phyloP scores from a whole-genome alignment of 2,888 invertebrate species.

The Platynereis dumerilii region DNA sequence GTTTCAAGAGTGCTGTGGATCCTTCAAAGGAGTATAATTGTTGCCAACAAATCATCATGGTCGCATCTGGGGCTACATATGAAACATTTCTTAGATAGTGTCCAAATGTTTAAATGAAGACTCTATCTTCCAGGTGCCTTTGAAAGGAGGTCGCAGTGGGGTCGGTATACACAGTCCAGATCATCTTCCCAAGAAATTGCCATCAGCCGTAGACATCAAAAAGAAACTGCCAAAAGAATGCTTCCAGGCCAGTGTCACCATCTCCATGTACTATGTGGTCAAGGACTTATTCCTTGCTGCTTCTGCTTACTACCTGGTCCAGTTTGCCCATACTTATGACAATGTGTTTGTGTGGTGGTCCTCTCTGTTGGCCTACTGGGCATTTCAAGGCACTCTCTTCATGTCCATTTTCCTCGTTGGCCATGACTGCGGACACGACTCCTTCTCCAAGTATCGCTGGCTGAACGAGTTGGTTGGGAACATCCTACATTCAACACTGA shows the following conservation, averaged over 20 bases:
- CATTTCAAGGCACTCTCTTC: slow-evolving; percentile 54
- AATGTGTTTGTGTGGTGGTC: slow-evolving; percentile 17
- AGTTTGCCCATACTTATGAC: slow-evolving; percentile 26
- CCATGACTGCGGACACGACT: too few species aligned
- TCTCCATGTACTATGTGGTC: slow-evolving; percentile 51
- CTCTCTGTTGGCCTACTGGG: slow-evolving; percentile 43
- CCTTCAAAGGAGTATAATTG: too few species aligned
- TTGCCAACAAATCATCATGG: too few species aligned
- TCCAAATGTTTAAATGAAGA: too few species aligned
- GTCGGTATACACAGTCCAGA: slow-evolving; percentile 6
- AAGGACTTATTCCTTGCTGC: slow-evolving; percentile 46
- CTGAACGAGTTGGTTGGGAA: slow-evolving; percentile 53
- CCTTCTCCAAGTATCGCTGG: slow-evolving; percentile 48
- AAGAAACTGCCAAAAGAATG: slow-evolving; percentile 47
- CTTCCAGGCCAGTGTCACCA: slow-evolving; percentile 45
- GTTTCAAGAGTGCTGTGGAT: too few species aligned
- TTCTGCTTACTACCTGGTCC: slow-evolving; percentile 35
- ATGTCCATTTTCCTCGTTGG: slow-evolving; percentile 55
- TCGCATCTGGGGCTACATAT: too few species aligned
- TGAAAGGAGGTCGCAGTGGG: background rate
- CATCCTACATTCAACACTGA: slow-evolving; percentile 47
- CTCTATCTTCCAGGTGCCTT: too few species aligned
- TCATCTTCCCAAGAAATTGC: slow-evolving; percentile 40
- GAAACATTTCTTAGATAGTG: too few species aligned
- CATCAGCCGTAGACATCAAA: slow-evolving; percentile 53